Evolutionary conservation across 2,888 invertebrate species (phyloP).

Genomic region (Ophion ventricosus): DNA sequence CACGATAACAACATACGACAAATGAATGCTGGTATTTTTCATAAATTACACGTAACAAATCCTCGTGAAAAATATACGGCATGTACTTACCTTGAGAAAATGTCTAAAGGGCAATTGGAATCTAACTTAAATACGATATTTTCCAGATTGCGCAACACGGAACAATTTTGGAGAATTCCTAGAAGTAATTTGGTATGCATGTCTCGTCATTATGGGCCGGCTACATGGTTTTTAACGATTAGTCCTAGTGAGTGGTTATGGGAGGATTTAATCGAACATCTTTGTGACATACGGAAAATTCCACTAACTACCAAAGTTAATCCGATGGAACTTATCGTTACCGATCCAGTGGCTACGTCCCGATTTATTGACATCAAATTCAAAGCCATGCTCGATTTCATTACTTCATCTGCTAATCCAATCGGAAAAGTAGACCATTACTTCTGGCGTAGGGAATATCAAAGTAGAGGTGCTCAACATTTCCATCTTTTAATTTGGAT

Average conservation of each 20-base stretch:
- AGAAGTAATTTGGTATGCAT: slow-evolving; percentile 67
- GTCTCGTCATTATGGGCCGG: slow-evolving; percentile 69
- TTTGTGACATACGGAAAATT: slow-evolving; percentile 69
- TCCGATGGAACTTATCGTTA: slow-evolving; percentile 71
- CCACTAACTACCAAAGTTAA: slow-evolving; percentile 51
- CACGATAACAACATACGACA: slow-evolving; percentile 70
- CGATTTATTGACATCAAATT: slow-evolving; percentile 77
- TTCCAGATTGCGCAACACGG: slow-evolving; percentile 49
- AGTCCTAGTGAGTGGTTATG: slow-evolving; percentile 70
- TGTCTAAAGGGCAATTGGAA: slow-evolving; percentile 65
- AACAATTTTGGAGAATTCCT: slow-evolving; percentile 67
- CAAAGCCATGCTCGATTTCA: slow-evolving; percentile 73
- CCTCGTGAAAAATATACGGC: slow-evolving; percentile 59
- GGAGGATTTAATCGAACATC: slow-evolving; percentile 71
- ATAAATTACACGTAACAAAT: slow-evolving; percentile 64
- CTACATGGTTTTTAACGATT: slow-evolving; percentile 69
- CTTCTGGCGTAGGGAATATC: slow-evolving; percentile 69
- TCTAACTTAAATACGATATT: slow-evolving; percentile 65
- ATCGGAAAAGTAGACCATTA: slow-evolving; percentile 70
- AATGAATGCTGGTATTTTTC: slow-evolving; percentile 66
- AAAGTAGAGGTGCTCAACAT: slow-evolving; percentile 68
- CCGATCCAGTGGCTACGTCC: slow-evolving; percentile 75
- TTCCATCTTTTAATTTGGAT: slow-evolving; percentile 48
- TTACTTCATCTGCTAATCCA: slow-evolving; percentile 69
- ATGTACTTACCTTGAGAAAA: slow-evolving; percentile 56